A percentile compares a stretch with the other conserved stretches of the same genome.
Evolutionary conservation across 1,140 invertebrate species (phyloP).

Genomic region (Drosophila pallidifrons): DNA sequence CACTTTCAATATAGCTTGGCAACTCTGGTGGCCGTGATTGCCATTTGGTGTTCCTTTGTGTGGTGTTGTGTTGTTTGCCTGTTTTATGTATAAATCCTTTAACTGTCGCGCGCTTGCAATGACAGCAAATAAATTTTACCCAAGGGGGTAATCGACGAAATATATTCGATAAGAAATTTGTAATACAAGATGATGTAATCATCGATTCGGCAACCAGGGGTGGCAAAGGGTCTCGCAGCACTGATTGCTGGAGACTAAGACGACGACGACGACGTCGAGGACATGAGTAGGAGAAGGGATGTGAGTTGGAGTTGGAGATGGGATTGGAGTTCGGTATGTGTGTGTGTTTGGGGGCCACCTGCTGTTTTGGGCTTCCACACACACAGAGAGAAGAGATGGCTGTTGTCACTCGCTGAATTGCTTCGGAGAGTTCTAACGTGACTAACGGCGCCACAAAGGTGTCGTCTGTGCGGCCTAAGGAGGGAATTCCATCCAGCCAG

Average conservation of each 20-base stretch:
- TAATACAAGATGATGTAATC: constrained; percentile 83
- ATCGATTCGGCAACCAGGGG: constrained; percentile 52
- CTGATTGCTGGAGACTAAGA: constrained; percentile 58
- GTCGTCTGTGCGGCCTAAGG: constrained; percentile 59
- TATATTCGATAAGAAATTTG: constrained; percentile 84
- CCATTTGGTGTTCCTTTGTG: constrained; percentile 3
- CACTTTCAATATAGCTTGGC: constrained; percentile 17
- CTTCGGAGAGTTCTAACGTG: constrained; percentile 72
- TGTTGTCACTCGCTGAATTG: constrained; percentile 78
- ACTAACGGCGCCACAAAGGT: constrained; percentile 81
- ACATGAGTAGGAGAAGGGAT: not conserved
- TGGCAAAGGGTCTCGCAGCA: constrained; percentile 37
- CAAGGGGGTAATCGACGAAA: constrained; percentile 84
- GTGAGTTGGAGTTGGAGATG: not conserved
- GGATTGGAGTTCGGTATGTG: not conserved
- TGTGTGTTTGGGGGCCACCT: constrained; percentile 39
- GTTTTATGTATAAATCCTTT: constrained; percentile 83
- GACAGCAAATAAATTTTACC: constrained; percentile 85
- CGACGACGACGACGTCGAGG: not conserved
- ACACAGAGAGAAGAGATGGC: constrained; percentile 21
- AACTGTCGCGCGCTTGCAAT: constrained; percentile 79
- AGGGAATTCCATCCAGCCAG: constrained; percentile 9
- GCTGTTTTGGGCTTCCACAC: constrained; percentile 39
- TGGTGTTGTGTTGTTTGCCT: constrained; percentile 38
- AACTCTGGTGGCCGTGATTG: constrained; percentile 13